phyloP scores from a whole-genome alignment of 2,888 invertebrate genomes.

The Phalera bucephala region DNA sequence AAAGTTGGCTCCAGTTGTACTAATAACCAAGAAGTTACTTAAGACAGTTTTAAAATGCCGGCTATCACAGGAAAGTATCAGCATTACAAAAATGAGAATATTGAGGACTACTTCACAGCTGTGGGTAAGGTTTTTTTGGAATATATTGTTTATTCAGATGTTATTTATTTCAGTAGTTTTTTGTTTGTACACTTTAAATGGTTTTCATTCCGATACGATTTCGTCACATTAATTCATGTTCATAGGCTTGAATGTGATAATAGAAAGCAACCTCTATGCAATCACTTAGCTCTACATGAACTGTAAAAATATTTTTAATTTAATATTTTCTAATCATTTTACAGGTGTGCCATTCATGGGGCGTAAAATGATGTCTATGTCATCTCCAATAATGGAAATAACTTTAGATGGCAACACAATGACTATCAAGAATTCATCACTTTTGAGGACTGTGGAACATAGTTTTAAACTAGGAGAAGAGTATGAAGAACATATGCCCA shows the following conservation, averaged over 20 bases:
- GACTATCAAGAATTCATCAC: conserved; percentile 81
- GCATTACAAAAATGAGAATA: conserved; percentile 85
- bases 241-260: no score
- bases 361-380: conserved; percentile 85
- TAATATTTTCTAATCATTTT: not conserved
- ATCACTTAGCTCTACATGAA: no score
- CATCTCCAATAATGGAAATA: conserved; percentile 85
- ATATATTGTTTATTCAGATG: no score
- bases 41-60: conserved; percentile 78
- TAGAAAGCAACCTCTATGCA: no score
- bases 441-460: conserved; percentile 78
- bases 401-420: conserved; percentile 78
- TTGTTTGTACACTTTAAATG: no score
- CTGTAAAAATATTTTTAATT: not conserved
- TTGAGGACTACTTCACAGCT: conserved; percentile 85
- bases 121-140: conserved; percentile 75
- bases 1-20: no score
- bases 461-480: conserved; percentile 84
- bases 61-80: conserved; percentile 84
- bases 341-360: conserved; percentile 86
- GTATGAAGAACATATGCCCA: conserved; percentile 86
- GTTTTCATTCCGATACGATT: no score
- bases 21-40: no score
- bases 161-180: no score
- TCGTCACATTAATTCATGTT: no score